A percentile compares a stretch with the other conserved stretches of the same genome.
These are phyloP conservation scores for Xanthia icteritia DNA, from an alignment of 2,888 invertebrate genomes.

Conservation along the genomic window DNA sequence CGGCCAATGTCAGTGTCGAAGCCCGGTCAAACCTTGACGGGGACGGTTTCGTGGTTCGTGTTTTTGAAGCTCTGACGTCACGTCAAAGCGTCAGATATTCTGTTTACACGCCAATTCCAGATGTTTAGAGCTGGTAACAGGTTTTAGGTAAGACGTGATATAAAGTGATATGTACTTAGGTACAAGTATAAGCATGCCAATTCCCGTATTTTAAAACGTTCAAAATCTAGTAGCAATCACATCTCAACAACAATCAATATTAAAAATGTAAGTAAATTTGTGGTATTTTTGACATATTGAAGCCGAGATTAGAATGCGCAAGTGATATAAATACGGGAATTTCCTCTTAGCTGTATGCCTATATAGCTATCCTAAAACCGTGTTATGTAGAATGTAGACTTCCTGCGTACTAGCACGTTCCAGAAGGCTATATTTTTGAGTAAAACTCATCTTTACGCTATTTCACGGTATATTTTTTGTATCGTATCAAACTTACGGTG, in stretches of 20 bases:
- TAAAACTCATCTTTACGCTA: slow-evolving; percentile 6
- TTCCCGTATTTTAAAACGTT: not conserved
- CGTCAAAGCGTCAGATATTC: slow-evolving; percentile 54
- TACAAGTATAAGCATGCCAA: too few species aligned
- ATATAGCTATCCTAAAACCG: too few species aligned
- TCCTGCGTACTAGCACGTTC: too few species aligned
- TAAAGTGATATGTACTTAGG: not conserved
- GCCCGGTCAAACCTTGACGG: slow-evolving; percentile 60
- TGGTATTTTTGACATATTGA: too few species aligned
- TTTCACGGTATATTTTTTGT: slow-evolving; percentile 21
- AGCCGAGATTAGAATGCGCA: too few species aligned
- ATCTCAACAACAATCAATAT: not conserved
- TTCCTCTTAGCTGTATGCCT: too few species aligned
- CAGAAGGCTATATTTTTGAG: not conserved
- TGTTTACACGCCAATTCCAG: slow-evolving; percentile 59
- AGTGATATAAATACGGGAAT: too few species aligned
- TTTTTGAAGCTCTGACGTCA: slow-evolving; percentile 62
- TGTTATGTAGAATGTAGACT: too few species aligned
- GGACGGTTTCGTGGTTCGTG: slow-evolving; percentile 61
- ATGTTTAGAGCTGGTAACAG: slow-evolving; percentile 41
- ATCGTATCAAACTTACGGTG: slow-evolving; percentile 21
- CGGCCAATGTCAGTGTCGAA: slow-evolving; percentile 81
- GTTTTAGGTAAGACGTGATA: slow-evolving; percentile 31
- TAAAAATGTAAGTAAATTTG: too few species aligned
- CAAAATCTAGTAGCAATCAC: not conserved